Evolutionary conservation across 2,797 vertebrate genomes (phyloP).

Genomic region (Cossypha niveicapilla): DNA sequence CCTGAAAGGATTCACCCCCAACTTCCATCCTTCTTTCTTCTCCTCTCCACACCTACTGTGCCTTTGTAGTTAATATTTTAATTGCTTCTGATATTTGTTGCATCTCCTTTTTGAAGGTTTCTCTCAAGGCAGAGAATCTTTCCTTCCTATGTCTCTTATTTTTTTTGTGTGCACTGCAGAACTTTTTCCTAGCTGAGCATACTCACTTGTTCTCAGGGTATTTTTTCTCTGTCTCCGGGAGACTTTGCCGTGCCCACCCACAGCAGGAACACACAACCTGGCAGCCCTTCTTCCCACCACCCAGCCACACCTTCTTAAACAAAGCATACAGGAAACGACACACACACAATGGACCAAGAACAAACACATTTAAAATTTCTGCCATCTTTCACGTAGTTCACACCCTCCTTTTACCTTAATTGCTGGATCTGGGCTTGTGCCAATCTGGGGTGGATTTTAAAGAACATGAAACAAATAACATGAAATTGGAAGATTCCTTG

Average conservation of each 20-base stretch:
- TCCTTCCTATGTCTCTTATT: not conserved
- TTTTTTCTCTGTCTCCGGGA: not conserved
- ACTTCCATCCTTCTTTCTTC: not conserved
- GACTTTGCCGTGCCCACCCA: not conserved
- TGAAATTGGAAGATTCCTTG: not conserved
- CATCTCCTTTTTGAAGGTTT: not conserved
- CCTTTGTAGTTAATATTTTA: not conserved
- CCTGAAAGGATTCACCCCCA: not conserved
- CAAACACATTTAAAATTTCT: conserved; percentile 1
- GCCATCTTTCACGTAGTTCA: not conserved
- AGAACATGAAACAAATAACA: not conserved
- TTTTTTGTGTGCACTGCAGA: not conserved
- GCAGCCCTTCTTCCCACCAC: not conserved
- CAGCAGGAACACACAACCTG: not conserved
- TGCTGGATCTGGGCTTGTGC: not conserved
- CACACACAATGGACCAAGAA: not conserved
- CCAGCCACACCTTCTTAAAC: not conserved
- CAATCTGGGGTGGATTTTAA: not conserved
- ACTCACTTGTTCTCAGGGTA: not conserved
- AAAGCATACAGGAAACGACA: not conserved
- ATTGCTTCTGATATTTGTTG: not conserved
- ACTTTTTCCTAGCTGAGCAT: not conserved
- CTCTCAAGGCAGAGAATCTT: not conserved
- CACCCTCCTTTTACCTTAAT: not conserved
- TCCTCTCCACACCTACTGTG: not conserved